These are phyloP conservation scores for Cryptomyrus ogoouensis DNA, from an alignment of 2,113 vertebrate species.

Conservation along the genomic window DNA sequence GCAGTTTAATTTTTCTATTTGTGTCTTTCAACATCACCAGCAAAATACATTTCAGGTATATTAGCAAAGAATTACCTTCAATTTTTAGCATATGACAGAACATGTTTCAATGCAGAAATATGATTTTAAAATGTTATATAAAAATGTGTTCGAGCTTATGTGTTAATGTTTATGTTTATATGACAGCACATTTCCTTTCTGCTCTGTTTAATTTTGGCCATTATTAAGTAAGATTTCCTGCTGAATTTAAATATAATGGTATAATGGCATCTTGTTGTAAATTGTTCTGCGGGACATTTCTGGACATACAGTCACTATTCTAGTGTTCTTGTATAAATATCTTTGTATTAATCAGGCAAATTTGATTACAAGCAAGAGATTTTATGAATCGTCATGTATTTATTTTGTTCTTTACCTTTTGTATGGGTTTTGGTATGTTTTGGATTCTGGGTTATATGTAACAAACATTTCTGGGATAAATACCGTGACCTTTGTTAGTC, in stretches of 20 bases:
- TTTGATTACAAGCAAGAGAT: background rate
- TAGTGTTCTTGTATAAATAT: background rate
- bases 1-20: background rate
- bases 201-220: background rate
- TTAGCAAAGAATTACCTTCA: background rate
- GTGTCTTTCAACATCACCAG: background rate
- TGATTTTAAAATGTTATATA: background rate
- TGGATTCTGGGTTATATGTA: background rate
- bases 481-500: background rate
- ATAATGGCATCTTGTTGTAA: background rate
- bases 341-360: background rate
- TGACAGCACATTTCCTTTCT: background rate
- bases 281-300: background rate
- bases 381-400: background rate
- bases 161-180: background rate
- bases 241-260: background rate
- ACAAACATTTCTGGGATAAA: background rate
- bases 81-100: background rate
- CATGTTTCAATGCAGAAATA: background rate
- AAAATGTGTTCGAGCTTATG: background rate
- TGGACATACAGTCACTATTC: background rate
- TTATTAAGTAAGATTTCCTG: background rate
- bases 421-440: background rate
- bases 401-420: background rate
- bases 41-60: background rate